These are phyloP conservation scores for Brachyhypopomus gauderio DNA, from an alignment of 2,113 vertebrate species.

Conservation along the genomic window DNA sequence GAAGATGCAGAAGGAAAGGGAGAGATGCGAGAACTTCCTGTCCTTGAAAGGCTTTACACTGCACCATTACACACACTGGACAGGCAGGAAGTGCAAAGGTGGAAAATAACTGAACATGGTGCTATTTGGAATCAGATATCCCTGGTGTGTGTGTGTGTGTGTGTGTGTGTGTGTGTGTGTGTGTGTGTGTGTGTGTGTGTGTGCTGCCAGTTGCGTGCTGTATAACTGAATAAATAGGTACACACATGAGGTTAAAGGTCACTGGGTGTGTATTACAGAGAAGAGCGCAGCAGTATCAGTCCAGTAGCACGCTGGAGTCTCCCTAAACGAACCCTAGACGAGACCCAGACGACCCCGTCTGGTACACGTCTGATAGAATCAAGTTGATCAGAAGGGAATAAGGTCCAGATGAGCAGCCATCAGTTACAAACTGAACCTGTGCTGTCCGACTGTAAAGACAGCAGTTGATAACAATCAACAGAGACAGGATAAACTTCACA, in stretches of 20 bases:
- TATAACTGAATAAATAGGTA: constrained; percentile 36
- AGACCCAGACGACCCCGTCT: background rate
- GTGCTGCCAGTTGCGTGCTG: constrained; percentile 6
- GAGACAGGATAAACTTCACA: too few relatives aligned
- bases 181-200: too few relatives aligned
- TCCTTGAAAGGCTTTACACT: too few relatives aligned
- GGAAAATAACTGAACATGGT: constrained; percentile 38
- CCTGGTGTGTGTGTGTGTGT: background rate
- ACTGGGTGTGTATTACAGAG: constrained; percentile 17
- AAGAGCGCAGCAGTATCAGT: background rate
- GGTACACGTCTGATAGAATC: background rate
- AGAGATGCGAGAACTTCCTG: too few relatives aligned
- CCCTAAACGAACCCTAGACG: background rate
- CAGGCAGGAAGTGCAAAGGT: background rate
- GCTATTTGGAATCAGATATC: constrained; percentile 20
- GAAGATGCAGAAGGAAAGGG: background rate
- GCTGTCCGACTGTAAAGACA: background rate
- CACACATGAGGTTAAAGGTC: constrained; percentile 24
- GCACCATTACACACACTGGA: too few relatives aligned
- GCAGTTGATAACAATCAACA: background rate
- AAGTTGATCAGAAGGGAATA: background rate
- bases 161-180: background rate
- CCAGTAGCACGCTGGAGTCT: background rate
- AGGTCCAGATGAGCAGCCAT: background rate
- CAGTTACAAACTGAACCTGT: background rate